Percentiles rank a stretch among this genome's conserved stretches.
These are phyloP conservation scores for Sepioteuthis lessoniana DNA, from an alignment of 2,888 invertebrate species.

Conservation along the genomic window DNA sequence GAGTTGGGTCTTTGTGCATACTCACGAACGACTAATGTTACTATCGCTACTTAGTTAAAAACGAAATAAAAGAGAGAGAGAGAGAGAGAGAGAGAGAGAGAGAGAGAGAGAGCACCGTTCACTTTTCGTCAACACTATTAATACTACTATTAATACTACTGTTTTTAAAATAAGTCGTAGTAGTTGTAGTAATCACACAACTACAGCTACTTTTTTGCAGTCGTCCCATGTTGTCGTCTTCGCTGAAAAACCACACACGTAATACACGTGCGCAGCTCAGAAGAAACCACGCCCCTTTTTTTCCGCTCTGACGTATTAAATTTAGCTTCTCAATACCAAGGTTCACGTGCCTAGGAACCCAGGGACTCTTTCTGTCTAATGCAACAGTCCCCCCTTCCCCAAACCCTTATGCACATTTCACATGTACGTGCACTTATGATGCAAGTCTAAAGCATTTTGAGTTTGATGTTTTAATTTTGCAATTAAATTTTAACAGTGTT, in stretches of 20 bases:
- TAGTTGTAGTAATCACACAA: neutral
- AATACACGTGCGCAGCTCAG: neutral
- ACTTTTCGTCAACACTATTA: neutral
- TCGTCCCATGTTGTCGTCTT: neutral
- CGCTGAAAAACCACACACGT: neutral
- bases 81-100: neutral
- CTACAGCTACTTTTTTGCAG: neutral
- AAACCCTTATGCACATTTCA: neutral
- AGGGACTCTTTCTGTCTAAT: neutral
- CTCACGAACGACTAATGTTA: no score
- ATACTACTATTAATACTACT: neutral
- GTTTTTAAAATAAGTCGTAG: neutral
- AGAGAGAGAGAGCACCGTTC: no score
- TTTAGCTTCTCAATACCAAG: neutral
- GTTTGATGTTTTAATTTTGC: no score
- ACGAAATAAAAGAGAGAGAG: neutral
- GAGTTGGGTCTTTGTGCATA: no score
- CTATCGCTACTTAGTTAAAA: no score
- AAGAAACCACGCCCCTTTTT: neutral
- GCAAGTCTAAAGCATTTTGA: no score
- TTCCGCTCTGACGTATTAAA: neutral
- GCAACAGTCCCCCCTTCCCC: neutral
- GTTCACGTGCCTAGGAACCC: constrained; percentile 33
- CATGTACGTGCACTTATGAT: neutral
- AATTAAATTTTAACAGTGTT: no score